A percentile compares a stretch with the other conserved stretches of the same genome.
phyloP scores from a whole-genome alignment of 2,888 invertebrate genomes.

The Mythimna ferrago region DNA sequence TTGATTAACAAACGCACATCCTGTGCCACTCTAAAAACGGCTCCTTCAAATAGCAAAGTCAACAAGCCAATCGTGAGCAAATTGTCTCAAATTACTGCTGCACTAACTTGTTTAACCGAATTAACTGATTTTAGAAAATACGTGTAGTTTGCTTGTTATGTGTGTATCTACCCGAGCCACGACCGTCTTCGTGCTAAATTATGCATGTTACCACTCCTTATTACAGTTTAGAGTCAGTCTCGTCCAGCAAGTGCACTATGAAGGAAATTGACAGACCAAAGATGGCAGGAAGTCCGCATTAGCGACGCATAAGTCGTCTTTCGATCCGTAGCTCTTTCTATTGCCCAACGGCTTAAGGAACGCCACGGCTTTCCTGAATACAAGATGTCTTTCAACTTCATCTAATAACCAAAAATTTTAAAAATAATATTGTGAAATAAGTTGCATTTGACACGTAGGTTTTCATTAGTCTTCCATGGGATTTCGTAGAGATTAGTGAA shows the following conservation, averaged over 20 bases:
- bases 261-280: slow-evolving; percentile 87
- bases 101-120: slow-evolving; percentile 83
- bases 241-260: slow-evolving; percentile 80
- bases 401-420: neutral
- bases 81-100: slow-evolving; percentile 85
- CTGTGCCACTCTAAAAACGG: slow-evolving; percentile 71
- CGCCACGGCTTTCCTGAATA: slow-evolving; percentile 37
- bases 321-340: slow-evolving; percentile 76
- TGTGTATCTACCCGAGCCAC: slow-evolving; percentile 22
- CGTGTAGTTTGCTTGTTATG: slow-evolving; percentile 60
- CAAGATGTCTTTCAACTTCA: slow-evolving; percentile 12
- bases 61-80: slow-evolving; percentile 81
- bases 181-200: slow-evolving; percentile 69
- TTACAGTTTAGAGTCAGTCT: slow-evolving; percentile 73
- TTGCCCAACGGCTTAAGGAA: slow-evolving; percentile 49
- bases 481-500: neutral
- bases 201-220: slow-evolving; percentile 79
- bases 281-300: slow-evolving; percentile 87
- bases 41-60: slow-evolving; percentile 79
- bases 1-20: slow-evolving; percentile 74
- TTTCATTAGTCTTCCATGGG: neutral
- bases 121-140: slow-evolving; percentile 85
- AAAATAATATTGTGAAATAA: neutral
- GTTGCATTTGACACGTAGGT: neutral
- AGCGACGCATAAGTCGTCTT: slow-evolving; percentile 79